These are phyloP conservation scores for Luehdorfia chinensis DNA, from an alignment of 1,140 invertebrate species.

Conservation along the genomic window DNA sequence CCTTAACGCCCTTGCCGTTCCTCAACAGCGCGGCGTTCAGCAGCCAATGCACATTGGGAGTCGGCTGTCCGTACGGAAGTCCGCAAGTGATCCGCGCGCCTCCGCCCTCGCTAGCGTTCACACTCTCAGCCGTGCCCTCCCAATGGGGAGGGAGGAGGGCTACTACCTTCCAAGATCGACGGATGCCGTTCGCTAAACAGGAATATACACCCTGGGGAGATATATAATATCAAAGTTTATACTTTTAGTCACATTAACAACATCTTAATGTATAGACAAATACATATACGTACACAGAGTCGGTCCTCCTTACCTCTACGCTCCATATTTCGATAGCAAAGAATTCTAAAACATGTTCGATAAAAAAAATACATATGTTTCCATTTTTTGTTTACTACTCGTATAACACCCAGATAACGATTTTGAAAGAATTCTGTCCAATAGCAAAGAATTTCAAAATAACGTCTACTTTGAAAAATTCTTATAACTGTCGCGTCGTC, in stretches of 20 bases:
- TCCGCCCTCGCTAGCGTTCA: constrained; percentile 50
- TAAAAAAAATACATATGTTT: no score
- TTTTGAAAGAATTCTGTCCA: no score
- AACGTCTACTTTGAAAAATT: no score
- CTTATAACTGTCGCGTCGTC: no score
- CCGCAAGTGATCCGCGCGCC: constrained; percentile 66
- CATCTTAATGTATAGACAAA: no score
- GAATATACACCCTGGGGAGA: constrained; percentile 63
- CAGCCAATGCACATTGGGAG: constrained; percentile 88
- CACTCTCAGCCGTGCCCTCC: constrained; percentile 65
- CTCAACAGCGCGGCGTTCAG: constrained; percentile 86
- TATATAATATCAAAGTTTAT: constrained; percentile 1
- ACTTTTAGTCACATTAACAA: no score
- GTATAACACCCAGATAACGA: no score
- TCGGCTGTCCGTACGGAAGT: constrained; percentile 81
- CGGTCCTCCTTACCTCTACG: no score
- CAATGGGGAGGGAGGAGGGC: constrained; percentile 49
- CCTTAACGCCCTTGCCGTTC: constrained; percentile 75
- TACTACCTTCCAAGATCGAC: constrained; percentile 58
- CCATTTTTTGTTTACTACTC: no score
- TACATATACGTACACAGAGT: background rate
- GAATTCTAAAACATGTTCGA: no score
- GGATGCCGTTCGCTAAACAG: constrained; percentile 50
- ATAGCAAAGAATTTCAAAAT: no score
- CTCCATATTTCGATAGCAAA: no score